Evolutionary conservation across 2,113 vertebrate genomes (phyloP).

Genomic region (Pan troglodytes): DNA sequence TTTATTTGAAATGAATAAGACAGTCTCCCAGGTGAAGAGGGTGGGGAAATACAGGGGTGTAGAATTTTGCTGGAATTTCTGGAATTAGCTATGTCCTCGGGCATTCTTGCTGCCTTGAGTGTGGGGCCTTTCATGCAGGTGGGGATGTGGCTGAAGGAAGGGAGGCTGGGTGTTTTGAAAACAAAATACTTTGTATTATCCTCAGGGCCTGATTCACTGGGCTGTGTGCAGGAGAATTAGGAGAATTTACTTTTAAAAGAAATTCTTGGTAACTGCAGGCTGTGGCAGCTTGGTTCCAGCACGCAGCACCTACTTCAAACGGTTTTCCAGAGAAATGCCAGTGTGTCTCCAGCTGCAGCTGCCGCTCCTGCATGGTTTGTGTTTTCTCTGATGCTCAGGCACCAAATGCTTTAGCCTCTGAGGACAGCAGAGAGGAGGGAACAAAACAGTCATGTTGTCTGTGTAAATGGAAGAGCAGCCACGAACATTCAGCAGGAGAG

Average conservation of each 20-base stretch:
- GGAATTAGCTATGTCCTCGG: neutral
- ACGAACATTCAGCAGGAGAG: neutral
- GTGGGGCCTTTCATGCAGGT: neutral
- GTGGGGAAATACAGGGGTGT: neutral
- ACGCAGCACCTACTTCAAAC: neutral
- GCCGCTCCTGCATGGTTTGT: accelerated
- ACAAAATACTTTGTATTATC: neutral
- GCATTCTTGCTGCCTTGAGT: neutral
- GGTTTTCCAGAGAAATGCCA: too few species aligned
- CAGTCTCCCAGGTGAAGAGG: neutral
- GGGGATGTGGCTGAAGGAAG: neutral
- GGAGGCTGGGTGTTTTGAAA: neutral
- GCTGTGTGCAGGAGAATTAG: neutral
- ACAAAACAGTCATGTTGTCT: accelerated
- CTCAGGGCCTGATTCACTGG: neutral
- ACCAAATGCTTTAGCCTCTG: too few species aligned
- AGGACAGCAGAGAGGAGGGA: neutral
- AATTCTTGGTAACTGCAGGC: neutral
- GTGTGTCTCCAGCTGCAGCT: too few species aligned
- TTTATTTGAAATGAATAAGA: neutral
- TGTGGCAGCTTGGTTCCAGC: neutral
- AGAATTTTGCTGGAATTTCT: neutral
- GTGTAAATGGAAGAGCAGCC: neutral
- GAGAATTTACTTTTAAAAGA: neutral
- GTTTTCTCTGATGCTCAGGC: neutral